These are phyloP conservation scores for Pteronura brasiliensis DNA, from an alignment of 2,113 vertebrate species.

Conservation along the genomic window DNA sequence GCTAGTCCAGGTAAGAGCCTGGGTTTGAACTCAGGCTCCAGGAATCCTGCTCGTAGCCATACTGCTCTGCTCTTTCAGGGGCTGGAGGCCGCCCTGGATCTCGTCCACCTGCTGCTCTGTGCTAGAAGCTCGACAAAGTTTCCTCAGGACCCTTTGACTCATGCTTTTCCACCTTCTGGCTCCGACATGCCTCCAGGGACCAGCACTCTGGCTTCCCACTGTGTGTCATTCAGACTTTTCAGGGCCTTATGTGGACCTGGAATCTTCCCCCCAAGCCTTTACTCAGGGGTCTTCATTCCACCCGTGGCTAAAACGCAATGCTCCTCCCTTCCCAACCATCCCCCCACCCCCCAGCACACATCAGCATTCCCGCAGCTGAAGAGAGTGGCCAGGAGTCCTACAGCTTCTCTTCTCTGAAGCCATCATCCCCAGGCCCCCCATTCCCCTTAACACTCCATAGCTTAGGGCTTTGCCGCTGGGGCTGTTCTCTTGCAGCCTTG, in stretches of 20 bases:
- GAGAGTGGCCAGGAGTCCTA: background rate
- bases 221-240: background rate
- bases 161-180: background rate
- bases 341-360: background rate
- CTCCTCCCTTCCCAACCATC: rapidly evolving
- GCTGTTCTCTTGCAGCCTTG: background rate
- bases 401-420: background rate
- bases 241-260: background rate
- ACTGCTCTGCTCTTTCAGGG: background rate
- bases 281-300: no score
- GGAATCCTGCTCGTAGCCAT: background rate
- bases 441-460: background rate
- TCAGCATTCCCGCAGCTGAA: background rate
- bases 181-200: background rate
- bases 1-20: background rate
- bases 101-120: background rate
- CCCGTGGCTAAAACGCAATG: background rate
- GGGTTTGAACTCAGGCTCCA: background rate
- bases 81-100: no score
- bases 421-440: background rate
- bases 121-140: no score
- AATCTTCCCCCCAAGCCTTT: background rate
- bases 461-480: background rate
- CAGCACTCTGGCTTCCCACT: background rate
- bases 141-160: background rate